Conservation (phyloP, 1,140 invertebrate genomes). For the Drosophila parvula region DNA sequence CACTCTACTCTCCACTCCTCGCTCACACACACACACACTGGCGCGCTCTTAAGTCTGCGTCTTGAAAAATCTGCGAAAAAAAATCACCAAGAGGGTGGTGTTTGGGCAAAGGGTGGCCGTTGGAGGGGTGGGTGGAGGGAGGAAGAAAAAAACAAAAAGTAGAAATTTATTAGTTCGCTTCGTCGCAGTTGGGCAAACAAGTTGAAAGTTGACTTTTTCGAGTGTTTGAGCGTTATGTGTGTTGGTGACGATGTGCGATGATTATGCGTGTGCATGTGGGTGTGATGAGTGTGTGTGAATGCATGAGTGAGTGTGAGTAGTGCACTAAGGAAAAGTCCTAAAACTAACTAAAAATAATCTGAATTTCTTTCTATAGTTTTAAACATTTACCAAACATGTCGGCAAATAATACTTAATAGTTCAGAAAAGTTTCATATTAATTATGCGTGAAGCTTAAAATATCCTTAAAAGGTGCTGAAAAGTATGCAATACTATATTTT, state of each 20-base stretch:
- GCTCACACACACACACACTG: conserved; percentile 56
- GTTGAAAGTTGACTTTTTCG: conserved; percentile 63
- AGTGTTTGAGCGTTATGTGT: conserved; percentile 32
- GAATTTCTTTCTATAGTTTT: no score
- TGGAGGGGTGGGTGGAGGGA: conserved; percentile 13
- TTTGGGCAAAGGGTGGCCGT: conserved; percentile 8
- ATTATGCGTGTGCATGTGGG: conserved; percentile 37
- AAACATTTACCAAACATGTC: no score
- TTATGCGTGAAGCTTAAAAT: background rate
- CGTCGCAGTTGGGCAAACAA: conserved; percentile 78
- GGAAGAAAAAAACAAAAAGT: conserved; percentile 57
- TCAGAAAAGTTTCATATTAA: no score
- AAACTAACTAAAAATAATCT: background rate
- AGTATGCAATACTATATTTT: background rate
- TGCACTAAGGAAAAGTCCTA: conserved; percentile 13
- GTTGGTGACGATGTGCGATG: conserved; percentile 42
- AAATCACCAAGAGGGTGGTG: conserved; percentile 61
- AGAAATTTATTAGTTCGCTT: conserved; percentile 82
- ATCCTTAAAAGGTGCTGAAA: background rate
- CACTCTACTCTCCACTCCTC: conserved; percentile 53
- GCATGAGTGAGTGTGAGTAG: conserved; percentile 17
- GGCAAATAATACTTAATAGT: no score
- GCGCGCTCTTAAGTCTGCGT: conserved; percentile 32
- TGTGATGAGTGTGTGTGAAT: conserved; percentile 36
- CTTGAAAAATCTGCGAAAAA: conserved; percentile 73